phyloP scores from a whole-genome alignment of 2,888 invertebrate genomes.

The Adelognathus sp. region DNA sequence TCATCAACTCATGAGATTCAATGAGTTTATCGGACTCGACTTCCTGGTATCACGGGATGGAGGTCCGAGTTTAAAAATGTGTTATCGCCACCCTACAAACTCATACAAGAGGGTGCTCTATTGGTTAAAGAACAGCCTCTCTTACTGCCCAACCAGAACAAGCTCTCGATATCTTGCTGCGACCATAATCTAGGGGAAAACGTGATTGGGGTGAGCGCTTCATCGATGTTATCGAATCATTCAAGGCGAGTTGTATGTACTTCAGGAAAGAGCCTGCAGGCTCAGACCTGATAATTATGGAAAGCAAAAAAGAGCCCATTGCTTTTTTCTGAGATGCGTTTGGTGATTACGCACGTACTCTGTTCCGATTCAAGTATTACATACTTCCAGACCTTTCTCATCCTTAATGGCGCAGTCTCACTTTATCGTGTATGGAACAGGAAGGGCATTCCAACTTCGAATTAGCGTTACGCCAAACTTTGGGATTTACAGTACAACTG shows the following conservation, averaged over 20 bases:
- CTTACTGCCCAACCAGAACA: too few relatives aligned
- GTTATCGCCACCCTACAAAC: too few relatives aligned
- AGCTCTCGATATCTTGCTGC: too few relatives aligned
- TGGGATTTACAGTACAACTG: conserved; percentile 75
- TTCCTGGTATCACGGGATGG: too few relatives aligned
- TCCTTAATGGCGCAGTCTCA: conserved; percentile 33
- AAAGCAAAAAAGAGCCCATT: neutral
- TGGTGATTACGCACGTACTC: conserved; percentile 12
- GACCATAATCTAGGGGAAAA: too few relatives aligned
- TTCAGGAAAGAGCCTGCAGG: neutral
- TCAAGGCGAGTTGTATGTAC: neutral
- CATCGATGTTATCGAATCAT: neutral
- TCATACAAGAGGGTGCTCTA: too few relatives aligned
- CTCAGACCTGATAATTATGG: neutral
- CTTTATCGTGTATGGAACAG: conserved; percentile 30
- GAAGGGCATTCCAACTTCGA: conserved; percentile 67
- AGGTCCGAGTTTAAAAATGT: too few relatives aligned
- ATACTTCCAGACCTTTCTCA: conserved; percentile 36
- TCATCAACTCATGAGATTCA: neutral
- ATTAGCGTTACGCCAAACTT: conserved; percentile 71
- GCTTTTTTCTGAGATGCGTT: neutral
- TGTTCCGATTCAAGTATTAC: neutral
- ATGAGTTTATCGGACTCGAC: too few relatives aligned
- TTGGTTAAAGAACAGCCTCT: too few relatives aligned
- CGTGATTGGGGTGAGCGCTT: neutral